These are phyloP conservation scores for Drosophila punjabiensis DNA, from an alignment of 1,140 invertebrate species.

Conservation along the genomic window DNA sequence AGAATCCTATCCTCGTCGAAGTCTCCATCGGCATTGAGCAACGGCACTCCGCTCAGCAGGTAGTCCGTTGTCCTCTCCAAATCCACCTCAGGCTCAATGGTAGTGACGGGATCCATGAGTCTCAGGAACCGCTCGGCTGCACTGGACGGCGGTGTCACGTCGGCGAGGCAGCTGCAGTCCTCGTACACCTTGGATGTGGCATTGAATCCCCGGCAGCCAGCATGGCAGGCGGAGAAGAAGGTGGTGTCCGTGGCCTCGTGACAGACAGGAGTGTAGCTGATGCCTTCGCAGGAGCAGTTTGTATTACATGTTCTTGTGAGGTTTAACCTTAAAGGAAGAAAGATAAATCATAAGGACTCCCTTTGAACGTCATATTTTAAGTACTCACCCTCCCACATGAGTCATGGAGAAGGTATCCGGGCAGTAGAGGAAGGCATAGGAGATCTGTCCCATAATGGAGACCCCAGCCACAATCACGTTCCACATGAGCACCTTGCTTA, in stretches of 20 bases:
- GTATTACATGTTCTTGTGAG: constrained; percentile 86
- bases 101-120: constrained; percentile 10
- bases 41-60: constrained; percentile 12
- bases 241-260: constrained; percentile 86
- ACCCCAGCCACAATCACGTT: constrained; percentile 88
- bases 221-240: constrained; percentile 89
- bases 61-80: constrained; percentile 7
- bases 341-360: no score
- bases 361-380: background rate
- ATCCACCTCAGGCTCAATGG: constrained; percentile 23
- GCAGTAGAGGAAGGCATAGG: constrained; percentile 88
- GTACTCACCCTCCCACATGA: constrained; percentile 66
- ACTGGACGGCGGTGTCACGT: constrained; percentile 3
- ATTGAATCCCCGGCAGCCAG: constrained; percentile 86
- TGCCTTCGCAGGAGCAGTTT: constrained; percentile 86
- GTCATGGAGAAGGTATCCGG: constrained; percentile 60
- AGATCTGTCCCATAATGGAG: constrained; percentile 86
- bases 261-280: constrained; percentile 88
- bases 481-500: constrained; percentile 88
- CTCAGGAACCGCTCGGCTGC: constrained; percentile 28
- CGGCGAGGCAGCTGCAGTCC: constrained; percentile 52
- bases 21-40: constrained; percentile 53
- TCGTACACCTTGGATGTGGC: constrained; percentile 61
- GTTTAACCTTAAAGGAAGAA: constrained; percentile 84
- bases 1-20: constrained; percentile 32